Base-by-base conservation (phyloP, 2,797 vertebrate species). In the Sebastes itinus region DNA sequence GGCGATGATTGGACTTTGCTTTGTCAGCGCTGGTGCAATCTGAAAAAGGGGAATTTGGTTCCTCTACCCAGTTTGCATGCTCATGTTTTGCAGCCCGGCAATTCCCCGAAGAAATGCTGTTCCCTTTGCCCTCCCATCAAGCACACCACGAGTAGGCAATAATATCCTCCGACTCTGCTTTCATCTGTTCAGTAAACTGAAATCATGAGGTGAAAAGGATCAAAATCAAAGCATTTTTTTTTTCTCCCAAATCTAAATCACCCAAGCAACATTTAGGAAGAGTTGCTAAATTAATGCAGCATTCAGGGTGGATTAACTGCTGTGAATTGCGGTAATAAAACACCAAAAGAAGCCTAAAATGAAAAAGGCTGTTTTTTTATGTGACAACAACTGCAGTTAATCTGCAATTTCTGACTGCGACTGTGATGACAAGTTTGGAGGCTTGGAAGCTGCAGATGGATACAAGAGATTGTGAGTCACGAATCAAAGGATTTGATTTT, bases 1-100 rank as follows among this genome's bases (percentile, higher is more conserved):
- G 35, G 4, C 14, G 32, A 76, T 87, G 82, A 90, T 81, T 87
- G 64, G 77, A 85, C 75, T 82, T 82, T 3, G 18, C 67, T 80
- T 61, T 62, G 52, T 75, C 70, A 38, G 7, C 23, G 25, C 32
- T 25, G 18, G 4, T 42, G 32, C 64, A 78, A 75, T 82, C 28
- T 69, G 23, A 80, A 76, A 63, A 78, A 66, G 30, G 38, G 63
- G 30, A 72, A 82, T 85, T 66, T 83, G 52, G 42, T 64, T 68
- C 38, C 22, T 54, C 13, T 68, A 7, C 9, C 11, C 38, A 6
- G 63, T 71, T 82, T 81, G 49, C 77, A 77, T 54, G 59, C 66
- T 77, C 9, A 7, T 27, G 4, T 55, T 82, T 54, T 49, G 23
- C 54, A 73, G 64, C 32, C 35, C 3, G 9, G 28, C 64, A 32